phyloP scores from a whole-genome alignment of 92 coral and sea anemone genomes.

The Chrysogorgia sp. region DNA sequence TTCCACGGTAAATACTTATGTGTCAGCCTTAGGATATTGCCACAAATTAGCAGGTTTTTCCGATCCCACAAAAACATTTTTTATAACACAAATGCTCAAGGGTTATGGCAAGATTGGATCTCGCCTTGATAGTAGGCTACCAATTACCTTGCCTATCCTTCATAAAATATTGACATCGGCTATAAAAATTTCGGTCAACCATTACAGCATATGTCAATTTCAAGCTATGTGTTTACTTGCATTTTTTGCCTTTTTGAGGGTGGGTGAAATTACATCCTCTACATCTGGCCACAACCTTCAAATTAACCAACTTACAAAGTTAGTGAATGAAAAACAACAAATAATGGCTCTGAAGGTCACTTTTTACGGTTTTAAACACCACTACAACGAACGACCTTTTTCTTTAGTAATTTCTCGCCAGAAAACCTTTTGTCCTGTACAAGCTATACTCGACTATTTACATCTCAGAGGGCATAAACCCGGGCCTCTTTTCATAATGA shows the following conservation, averaged over 20 bases:
- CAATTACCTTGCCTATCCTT: constrained; percentile 58
- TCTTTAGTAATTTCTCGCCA: constrained; percentile 42
- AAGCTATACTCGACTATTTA: constrained; percentile 16
- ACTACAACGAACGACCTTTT: constrained; percentile 49
- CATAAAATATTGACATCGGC: neutral
- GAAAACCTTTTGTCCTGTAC: constrained; percentile 20
- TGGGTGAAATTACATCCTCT: constrained; percentile 42
- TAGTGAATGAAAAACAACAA: constrained; percentile 8
- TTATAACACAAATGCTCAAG: constrained; percentile 59
- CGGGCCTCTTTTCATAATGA: constrained; percentile 19
- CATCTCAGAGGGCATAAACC: constrained; percentile 25
- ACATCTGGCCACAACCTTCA: constrained; percentile 15
- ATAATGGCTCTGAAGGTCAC: constrained; percentile 31
- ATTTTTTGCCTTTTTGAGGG: constrained; percentile 41
- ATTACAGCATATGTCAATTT: constrained; percentile 27
- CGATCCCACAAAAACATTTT: constrained; percentile 61
- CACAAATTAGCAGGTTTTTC: constrained; percentile 52
- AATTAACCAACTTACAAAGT: constrained; percentile 25
- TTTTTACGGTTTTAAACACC: constrained; percentile 28
- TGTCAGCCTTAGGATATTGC: constrained; percentile 63
- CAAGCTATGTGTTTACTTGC: constrained; percentile 52
- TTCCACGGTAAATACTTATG: constrained; percentile 58
- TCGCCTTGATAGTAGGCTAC: constrained; percentile 45
- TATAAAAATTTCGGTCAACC: neutral
- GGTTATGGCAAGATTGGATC: constrained; percentile 55